A percentile compares a stretch with the other conserved stretches of the same genome.
Evolutionary conservation across 2,888 invertebrate species (phyloP).

Genomic region (Meteorus colon): DNA sequence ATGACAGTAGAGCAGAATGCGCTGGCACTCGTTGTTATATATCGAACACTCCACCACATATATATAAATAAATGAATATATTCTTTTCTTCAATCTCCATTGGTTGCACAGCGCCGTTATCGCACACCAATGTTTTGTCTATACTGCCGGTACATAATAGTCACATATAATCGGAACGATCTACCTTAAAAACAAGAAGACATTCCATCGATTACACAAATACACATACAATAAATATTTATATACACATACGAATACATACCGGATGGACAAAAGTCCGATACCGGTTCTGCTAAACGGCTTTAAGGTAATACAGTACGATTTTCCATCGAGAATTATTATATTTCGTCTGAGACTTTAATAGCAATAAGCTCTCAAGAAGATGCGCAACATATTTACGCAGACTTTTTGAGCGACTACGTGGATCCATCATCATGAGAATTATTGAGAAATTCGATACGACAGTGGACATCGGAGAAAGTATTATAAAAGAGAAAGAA

Average conservation of each 20-base stretch:
- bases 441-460: conserved; percentile 35
- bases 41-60: background rate
- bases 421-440: background rate
- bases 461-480: background rate
- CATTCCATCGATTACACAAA: background rate
- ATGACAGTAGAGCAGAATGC: conserved; percentile 15
- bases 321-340: background rate
- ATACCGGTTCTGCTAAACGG: conserved; percentile 4
- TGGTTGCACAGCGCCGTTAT: background rate
- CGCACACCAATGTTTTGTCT: background rate
- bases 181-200: conserved; percentile 5
- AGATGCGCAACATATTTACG: background rate
- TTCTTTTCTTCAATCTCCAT: background rate
- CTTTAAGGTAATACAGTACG: background rate
- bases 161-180: background rate
- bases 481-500: conserved; percentile 1
- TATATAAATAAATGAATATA: background rate
- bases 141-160: background rate
- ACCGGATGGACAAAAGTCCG: background rate
- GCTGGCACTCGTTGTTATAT: conserved; percentile 20
- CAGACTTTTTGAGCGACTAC: background rate
- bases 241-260: background rate
- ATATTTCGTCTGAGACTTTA: background rate
- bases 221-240: background rate
- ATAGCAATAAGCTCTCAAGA: conserved; percentile 1